Conservation (phyloP, 1,140 invertebrate genomes). For the Galleria mellonella region DNA sequence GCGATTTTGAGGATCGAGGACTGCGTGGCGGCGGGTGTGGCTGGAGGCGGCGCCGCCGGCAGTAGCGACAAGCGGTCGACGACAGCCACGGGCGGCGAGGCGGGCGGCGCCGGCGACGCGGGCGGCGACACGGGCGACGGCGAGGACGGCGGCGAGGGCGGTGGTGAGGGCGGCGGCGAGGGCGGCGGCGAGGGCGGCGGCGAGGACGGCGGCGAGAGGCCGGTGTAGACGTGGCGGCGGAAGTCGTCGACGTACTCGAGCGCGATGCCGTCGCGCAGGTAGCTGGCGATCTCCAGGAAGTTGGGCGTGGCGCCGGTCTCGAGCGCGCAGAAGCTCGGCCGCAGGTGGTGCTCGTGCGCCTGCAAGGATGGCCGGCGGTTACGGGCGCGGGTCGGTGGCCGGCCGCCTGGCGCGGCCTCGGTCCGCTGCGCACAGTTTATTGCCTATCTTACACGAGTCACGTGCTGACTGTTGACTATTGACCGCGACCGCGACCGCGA, state of each 20-base stretch:
- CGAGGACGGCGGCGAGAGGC: slow-evolving; percentile 4
- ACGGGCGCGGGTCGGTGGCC: not conserved
- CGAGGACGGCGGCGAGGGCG: not conserved
- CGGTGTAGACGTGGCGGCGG: slow-evolving; percentile 35
- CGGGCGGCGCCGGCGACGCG: not conserved
- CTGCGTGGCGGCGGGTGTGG: not conserved
- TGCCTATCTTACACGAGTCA: no score
- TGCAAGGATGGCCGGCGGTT: slow-evolving; percentile 30
- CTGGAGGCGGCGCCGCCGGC: no score
- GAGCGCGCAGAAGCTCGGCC: slow-evolving; percentile 46
- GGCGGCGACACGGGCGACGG: not conserved
- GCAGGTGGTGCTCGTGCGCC: slow-evolving; percentile 49
- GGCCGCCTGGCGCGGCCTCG: slow-evolving; percentile 19
- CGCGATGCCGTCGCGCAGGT: slow-evolving; percentile 43
- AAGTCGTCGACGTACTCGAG: slow-evolving; percentile 44
- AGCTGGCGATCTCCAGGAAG: slow-evolving; percentile 42
- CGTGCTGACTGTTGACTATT: not conserved
- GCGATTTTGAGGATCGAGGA: not conserved
- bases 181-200: not conserved
- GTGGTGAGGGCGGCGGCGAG: not conserved
- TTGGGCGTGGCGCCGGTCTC: slow-evolving; percentile 51
- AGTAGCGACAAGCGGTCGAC: no score
- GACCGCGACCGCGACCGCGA: not conserved
- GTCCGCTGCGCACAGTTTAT: slow-evolving; percentile 12
- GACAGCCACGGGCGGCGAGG: no score